These are phyloP conservation scores for Numenius arquata DNA, from an alignment of 2,113 vertebrate species.

Conservation along the genomic window DNA sequence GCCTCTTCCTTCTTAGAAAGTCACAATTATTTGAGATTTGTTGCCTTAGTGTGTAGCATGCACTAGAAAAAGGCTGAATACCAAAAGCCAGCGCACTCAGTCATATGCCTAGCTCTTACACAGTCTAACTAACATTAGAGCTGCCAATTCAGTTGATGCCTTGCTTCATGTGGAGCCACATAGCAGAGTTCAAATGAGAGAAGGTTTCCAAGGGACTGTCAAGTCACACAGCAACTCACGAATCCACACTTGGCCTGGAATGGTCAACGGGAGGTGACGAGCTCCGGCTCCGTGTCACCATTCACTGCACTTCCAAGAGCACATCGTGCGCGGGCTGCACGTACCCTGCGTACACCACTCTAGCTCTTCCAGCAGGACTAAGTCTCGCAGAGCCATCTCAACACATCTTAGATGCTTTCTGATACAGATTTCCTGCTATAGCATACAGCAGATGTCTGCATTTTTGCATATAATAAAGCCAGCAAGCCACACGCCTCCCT, in stretches of 20 bases:
- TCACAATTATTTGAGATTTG: background rate
- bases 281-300: background rate
- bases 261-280: background rate
- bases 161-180: background rate
- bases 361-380: background rate
- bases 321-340: fast-evolving
- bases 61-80: background rate
- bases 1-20: background rate
- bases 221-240: background rate
- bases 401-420: background rate
- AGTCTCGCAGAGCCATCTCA: background rate
- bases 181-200: background rate
- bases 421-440: background rate
- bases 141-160: background rate
- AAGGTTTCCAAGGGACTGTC: background rate
- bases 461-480: background rate
- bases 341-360: fast-evolving
- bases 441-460: background rate
- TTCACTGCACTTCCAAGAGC: background rate
- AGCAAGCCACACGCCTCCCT: background rate
- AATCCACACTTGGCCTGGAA: background rate
- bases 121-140: background rate
- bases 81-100: background rate
- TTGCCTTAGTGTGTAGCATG: background rate
- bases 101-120: background rate